Base-by-base conservation (phyloP, 1,140 invertebrate genomes). In the Euschistus heros region DNA sequence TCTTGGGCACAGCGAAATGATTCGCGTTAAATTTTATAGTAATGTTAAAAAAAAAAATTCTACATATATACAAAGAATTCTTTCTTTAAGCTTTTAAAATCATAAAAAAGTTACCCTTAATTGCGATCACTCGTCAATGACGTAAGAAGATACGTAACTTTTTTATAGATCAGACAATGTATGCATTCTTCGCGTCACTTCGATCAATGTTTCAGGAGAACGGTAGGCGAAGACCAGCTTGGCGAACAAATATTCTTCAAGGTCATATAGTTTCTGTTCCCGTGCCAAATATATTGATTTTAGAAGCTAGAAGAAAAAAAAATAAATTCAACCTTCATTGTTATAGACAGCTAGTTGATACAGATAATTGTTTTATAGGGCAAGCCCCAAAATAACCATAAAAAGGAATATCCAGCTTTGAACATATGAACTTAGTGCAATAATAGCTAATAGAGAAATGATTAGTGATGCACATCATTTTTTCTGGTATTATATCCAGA, bases 191-290 rank as follows among this genome's bases (percentile, higher is more conserved):
- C 84, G 76, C 22, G 90, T 94, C 86, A 88, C 97, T 79, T 94
- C 94, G 69, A 99, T 97, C 71, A 98, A 82, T 18, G 94, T 98
- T 74, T 97, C 94, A 0, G 96, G 94, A 27, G 95, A 98, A 64
- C 97, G 85, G 78, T 97, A 99, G 55, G 99, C 80, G 86, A 98
- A 99, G 69, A 99, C 88, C 59, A 99, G 79, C 83, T 98, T 98
- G 18, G 97, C 93, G 77, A 96, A 98, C 14, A 99, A 81, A 76
- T 99, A 94, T 79, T 99, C 96, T 79, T 99, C 97, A 14, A 99
- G 78, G 13, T 85, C 82, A 63, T 95, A 85, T 72, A 98, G 94
- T 42, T 88, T 80, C 55, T 91, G 92, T 79, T 98, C 95, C 24
- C 97, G 83, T 1, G 98, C 97, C 74, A 99, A 78, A 75, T 98